These are phyloP conservation scores for Sphaerophoria taeniata DNA, from an alignment of 2,888 invertebrate genomes.

Conservation along the genomic window DNA sequence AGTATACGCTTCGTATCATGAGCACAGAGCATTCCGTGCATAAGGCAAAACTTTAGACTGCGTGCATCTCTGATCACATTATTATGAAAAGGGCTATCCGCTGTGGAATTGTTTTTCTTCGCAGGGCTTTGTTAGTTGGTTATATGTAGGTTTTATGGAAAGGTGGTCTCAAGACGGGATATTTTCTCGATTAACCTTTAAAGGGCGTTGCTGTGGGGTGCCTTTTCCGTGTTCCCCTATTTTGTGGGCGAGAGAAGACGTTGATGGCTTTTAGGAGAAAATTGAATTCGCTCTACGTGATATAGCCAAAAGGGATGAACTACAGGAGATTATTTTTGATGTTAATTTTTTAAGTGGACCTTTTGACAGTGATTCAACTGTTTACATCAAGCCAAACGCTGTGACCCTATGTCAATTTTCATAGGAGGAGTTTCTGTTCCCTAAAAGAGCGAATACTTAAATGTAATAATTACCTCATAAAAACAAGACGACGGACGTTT, in stretches of 20 bases:
- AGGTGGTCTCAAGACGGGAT: constrained; percentile 49
- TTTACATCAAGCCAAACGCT: too few relatives aligned
- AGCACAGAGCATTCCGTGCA: background rate
- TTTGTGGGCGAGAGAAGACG: constrained; percentile 6
- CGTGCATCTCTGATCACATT: constrained; percentile 34
- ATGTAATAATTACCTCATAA: constrained; percentile 65
- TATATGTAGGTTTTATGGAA: background rate
- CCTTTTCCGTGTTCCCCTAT: constrained; percentile 35
- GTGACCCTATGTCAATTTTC: too few relatives aligned
- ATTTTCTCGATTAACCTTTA: constrained; percentile 45
- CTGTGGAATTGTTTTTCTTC: constrained; percentile 20
- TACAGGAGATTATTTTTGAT: too few relatives aligned
- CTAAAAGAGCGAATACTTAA: background rate
- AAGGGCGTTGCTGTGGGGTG: constrained; percentile 46
- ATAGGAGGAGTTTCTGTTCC: too few relatives aligned
- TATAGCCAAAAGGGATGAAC: too few relatives aligned
- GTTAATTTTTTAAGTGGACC: too few relatives aligned
- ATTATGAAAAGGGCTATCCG: constrained; percentile 42
- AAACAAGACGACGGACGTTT: constrained; percentile 29
- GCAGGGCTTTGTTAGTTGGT: background rate
- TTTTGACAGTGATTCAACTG: too few relatives aligned
- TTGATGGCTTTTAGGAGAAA: constrained; percentile 38
- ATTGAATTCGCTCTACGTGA: constrained; percentile 54
- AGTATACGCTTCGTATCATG: constrained; percentile 38
- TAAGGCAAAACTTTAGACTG: background rate